phyloP scores from a whole-genome alignment of 2,797 vertebrate species.

The Spheniscus humboldti region DNA sequence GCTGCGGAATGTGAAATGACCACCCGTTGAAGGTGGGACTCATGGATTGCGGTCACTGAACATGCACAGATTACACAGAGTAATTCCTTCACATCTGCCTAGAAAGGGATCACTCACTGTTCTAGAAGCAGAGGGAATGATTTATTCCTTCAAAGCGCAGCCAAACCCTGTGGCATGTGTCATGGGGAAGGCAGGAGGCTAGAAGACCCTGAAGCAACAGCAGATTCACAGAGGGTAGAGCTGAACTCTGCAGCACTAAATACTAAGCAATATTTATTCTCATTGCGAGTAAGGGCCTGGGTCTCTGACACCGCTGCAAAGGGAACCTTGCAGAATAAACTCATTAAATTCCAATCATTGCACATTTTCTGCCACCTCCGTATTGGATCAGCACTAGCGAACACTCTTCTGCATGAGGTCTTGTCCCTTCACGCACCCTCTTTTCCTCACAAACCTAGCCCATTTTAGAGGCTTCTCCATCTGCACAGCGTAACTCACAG shows the following conservation, averaged over 20 bases:
- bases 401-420: neutral
- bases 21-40: neutral
- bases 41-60: neutral
- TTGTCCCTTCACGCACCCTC: too few species aligned
- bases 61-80: neutral
- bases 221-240: neutral
- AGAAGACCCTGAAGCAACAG: neutral
- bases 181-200: neutral
- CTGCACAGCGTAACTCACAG: neutral
- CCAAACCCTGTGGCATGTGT: neutral
- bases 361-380: neutral
- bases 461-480: neutral
- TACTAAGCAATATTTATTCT: neutral
- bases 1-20: neutral
- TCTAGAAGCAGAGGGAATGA: neutral
- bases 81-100: neutral
- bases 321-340: neutral
- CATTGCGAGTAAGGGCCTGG: too few species aligned
- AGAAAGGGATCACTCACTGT: neutral
- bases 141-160: neutral
- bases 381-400: fast-evolving
- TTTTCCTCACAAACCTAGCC: neutral
- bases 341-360: neutral
- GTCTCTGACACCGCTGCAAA: neutral
- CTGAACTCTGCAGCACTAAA: neutral